Conservation (phyloP, 1,140 invertebrate genomes). For the Sesamia nonagrioides region DNA sequence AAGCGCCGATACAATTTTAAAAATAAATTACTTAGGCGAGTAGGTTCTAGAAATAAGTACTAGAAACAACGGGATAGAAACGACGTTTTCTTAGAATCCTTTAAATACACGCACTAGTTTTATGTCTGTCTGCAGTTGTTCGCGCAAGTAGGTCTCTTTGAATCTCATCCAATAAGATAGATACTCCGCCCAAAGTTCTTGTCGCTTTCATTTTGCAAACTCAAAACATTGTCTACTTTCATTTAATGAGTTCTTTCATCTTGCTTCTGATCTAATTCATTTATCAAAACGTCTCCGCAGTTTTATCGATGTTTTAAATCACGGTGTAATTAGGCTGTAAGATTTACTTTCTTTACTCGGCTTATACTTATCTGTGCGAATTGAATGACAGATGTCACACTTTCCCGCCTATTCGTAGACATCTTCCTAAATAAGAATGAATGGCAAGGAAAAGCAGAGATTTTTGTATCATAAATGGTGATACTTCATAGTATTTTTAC, state of each 20-base stretch:
- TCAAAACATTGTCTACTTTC: constrained; percentile 44
- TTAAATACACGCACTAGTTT: constrained; percentile 71
- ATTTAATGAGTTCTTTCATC: constrained; percentile 46
- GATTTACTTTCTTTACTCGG: constrained; percentile 14
- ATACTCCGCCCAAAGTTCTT: constrained; percentile 35
- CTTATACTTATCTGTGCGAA: constrained; percentile 20
- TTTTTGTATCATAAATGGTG: neutral
- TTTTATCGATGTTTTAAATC: constrained; percentile 29
- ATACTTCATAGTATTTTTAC: neutral
- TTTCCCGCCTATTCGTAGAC: constrained; percentile 45
- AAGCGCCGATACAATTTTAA: neutral
- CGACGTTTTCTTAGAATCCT: constrained; percentile 51
- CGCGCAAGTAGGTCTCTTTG: constrained; percentile 63
- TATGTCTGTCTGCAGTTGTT: constrained; percentile 57
- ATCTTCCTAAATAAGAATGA: neutral
- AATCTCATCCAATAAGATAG: constrained; percentile 65
- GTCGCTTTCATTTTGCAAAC: constrained; percentile 22
- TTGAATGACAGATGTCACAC: constrained; percentile 47
- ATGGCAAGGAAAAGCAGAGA: constrained; percentile 8
- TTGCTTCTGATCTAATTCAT: constrained; percentile 33
- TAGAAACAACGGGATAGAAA: constrained; percentile 33
- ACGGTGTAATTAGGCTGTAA: constrained; percentile 34
- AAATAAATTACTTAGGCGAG: constrained; percentile 28
- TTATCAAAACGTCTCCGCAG: constrained; percentile 31
- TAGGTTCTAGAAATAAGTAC: constrained; percentile 42